Evolutionary conservation across 2,888 invertebrate species (phyloP).

Genomic region (Hecatera dysodea): DNA sequence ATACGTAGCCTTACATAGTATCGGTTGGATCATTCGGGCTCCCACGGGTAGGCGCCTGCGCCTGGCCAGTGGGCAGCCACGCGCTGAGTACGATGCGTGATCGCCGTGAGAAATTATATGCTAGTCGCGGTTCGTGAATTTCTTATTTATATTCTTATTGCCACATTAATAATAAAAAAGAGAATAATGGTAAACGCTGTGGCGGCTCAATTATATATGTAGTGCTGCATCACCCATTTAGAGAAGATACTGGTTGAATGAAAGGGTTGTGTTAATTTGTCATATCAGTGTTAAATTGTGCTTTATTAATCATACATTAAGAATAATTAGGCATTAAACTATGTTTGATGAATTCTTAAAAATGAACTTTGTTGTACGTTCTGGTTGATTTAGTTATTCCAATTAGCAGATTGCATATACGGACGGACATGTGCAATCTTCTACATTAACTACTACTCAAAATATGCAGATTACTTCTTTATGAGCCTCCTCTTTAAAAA

Average conservation of each 20-base stretch:
- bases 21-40: conserved; percentile 64
- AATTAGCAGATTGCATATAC: conserved; percentile 19
- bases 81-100: conserved; percentile 77
- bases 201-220: conserved; percentile 6
- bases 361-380: background rate
- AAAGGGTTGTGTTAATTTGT: background rate
- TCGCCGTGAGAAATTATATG: conserved; percentile 87
- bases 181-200: conserved; percentile 34
- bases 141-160: conserved; percentile 69
- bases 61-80: conserved; percentile 69
- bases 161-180: conserved; percentile 47
- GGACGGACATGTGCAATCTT: conserved; percentile 8
- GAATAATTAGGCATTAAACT: background rate
- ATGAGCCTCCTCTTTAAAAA: background rate
- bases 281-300: conserved; percentile 1
- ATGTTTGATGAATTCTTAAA: background rate
- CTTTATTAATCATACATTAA: background rate
- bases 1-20: conserved; percentile 60
- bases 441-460: conserved; percentile 32
- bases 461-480: conserved; percentile 9
- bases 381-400: background rate
- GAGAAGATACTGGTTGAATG: background rate
- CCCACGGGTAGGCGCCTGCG: conserved; percentile 79
- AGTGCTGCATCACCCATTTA: conserved; percentile 5
- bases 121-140: conserved; percentile 83